Evolutionary conservation across 1,140 invertebrate species (phyloP).

Genomic region (Lasioglossum baleicum): DNA sequence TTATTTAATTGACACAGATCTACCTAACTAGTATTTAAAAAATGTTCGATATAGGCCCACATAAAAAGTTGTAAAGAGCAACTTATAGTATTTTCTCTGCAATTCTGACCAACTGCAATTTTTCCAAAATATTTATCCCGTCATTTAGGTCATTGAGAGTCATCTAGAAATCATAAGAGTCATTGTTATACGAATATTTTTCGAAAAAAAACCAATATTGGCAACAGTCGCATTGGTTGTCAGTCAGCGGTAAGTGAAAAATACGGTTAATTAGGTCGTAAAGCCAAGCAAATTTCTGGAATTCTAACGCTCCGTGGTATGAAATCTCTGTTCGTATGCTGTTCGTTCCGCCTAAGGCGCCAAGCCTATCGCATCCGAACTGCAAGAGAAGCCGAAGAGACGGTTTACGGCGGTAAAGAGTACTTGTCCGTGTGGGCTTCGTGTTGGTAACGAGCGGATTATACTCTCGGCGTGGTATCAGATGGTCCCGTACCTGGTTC

Average conservation of each 20-base stretch:
- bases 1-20: too few species aligned
- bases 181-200: too few species aligned
- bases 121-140: too few species aligned
- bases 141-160: too few species aligned
- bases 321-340: constrained; percentile 10
- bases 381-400: constrained; percentile 52
- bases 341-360: constrained; percentile 50
- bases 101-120: too few species aligned
- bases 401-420: constrained; percentile 59
- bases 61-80: too few species aligned
- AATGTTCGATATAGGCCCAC: too few species aligned
- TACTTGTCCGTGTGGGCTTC: constrained; percentile 69
- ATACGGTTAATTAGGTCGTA: neutral
- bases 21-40: too few species aligned
- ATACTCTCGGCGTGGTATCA: constrained; percentile 74
- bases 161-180: too few species aligned
- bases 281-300: neutral
- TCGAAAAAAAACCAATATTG: too few species aligned
- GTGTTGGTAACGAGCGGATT: constrained; percentile 78
- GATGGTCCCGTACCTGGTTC: constrained; percentile 76
- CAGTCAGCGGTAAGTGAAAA: neutral
- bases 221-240: too few species aligned
- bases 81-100: too few species aligned
- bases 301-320: constrained; percentile 9
- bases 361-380: constrained; percentile 56